Base-by-base conservation (phyloP, 2,113 vertebrate species). In the Ia io region DNA sequence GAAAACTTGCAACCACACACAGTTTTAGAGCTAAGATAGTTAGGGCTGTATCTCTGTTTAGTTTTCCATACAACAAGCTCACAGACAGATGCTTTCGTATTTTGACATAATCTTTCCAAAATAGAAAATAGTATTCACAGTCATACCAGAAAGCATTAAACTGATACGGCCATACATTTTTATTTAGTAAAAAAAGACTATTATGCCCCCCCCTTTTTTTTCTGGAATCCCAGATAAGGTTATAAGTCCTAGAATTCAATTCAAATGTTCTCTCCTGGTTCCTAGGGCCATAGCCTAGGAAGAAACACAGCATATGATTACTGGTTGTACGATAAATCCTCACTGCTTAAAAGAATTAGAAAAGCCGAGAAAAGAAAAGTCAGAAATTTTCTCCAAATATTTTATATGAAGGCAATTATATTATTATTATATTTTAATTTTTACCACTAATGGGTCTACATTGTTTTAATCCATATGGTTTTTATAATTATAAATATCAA, bases 211-310 rank as follows among this genome's bases (percentile, higher is more conserved):
- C 12, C 49, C 2, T 16, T 53, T 53, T 82, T 88, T 84, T 67
- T 14, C 37, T 53, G 42, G 88, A 91, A 89, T 82, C 61, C 23
- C 14, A 93, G 67, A 59, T 85, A 91, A 77, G 12, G 9, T 56
- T 69, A 17, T 93, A 78, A 88, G 25, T 76, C 17, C 44, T 73
- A 71, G 49, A 77, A 89, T 56, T 93, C 16, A 94, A 80, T 92
- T 84, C 35, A 90, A 56, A 70, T 79, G 12, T 13, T 79, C 22
- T 74, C 20, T 67, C 6, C 53, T 97, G 74, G 87, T 63, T 96
- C 70, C 84, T 53, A 49, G 20, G 25, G 10, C 9, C 25, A 51
- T 53, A 14, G 51, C 14, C 28, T n/a, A 89, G 16, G 49, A 93
- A 76, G 65, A 61, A 80, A 32, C 56, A 65, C 22, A 87, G 20